phyloP scores from a whole-genome alignment of 2,888 invertebrate species.

The Dicyrtoma fusca region DNA sequence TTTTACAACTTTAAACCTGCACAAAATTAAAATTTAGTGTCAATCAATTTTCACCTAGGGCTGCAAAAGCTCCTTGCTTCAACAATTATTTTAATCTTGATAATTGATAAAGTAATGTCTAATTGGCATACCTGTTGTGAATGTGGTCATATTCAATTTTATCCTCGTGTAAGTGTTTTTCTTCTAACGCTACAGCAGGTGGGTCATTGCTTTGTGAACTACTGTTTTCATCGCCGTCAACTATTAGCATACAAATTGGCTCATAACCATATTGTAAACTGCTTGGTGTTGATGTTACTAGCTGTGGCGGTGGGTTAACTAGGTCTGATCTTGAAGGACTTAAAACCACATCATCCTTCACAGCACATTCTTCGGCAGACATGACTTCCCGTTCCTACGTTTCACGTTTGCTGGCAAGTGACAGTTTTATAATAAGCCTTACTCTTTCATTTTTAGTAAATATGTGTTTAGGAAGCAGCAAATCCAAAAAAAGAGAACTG shows the following conservation, averaged over 20 bases:
- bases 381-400: no score
- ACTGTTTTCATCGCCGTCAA: slow-evolving; percentile 67
- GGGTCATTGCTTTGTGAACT: slow-evolving; percentile 12
- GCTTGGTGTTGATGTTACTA: slow-evolving; percentile 74
- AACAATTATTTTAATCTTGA: background rate
- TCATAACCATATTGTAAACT: slow-evolving; percentile 80
- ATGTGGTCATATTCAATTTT: slow-evolving; percentile 50
- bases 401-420: no score
- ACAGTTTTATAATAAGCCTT: no score
- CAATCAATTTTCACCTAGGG: no score
- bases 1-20: slow-evolving; percentile 85
- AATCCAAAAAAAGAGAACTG: no score
- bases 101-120: background rate
- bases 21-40: no score
- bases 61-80: no score
- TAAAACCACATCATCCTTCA: slow-evolving; percentile 71
- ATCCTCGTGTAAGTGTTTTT: slow-evolving; percentile 40
- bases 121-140: slow-evolving; percentile 45
- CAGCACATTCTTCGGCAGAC: no score
- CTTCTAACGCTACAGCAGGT: slow-evolving; percentile 22
- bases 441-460: no score
- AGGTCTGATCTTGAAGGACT: slow-evolving; percentile 64
- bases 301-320: slow-evolving; percentile 65
- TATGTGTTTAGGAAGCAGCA: no score
- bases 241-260: no score